Percentiles rank a stretch among this genome's conserved stretches.
These are phyloP conservation scores for Poeciliopsis turneri DNA, from an alignment of 2,797 vertebrate genomes.

Conservation along the genomic window DNA sequence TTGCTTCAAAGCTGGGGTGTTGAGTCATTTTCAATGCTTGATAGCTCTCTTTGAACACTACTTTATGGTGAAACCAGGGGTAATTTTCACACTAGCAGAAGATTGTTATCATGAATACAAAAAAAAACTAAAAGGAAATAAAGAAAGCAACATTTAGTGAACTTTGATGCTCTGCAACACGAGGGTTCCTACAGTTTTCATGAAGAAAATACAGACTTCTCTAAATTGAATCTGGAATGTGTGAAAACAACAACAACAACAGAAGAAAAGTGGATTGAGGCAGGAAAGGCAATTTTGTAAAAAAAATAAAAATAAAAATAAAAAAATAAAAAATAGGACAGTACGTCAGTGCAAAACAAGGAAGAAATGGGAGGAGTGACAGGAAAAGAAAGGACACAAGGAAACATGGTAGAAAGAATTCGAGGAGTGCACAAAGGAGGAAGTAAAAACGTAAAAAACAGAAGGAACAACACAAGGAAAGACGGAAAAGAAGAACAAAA, in stretches of 20 bases:
- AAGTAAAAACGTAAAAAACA: background rate
- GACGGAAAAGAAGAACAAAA: background rate
- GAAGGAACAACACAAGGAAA: background rate
- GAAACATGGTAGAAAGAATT: background rate
- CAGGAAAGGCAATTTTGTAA: background rate
- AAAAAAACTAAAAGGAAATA: background rate
- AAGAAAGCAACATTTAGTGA: background rate
- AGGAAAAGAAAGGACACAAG: background rate
- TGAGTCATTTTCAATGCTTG: slow-evolving; percentile 35
- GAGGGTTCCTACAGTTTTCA: background rate
- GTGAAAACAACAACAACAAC: background rate
- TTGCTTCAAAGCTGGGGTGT: slow-evolving; percentile 24
- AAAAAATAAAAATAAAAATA: background rate
- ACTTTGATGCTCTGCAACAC: background rate
- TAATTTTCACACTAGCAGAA: slow-evolving; percentile 14
- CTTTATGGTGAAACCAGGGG: slow-evolving; percentile 9
- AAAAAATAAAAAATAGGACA: background rate
- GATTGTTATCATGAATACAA: background rate
- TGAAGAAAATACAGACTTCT: background rate
- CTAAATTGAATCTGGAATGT: background rate
- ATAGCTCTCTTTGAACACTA: slow-evolving; percentile 21
- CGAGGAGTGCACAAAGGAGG: background rate
- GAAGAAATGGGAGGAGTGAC: background rate
- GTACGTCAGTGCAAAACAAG: background rate
- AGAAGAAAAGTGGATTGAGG: background rate